A percentile compares a stretch with the other conserved stretches of the same genome.
Evolutionary conservation across 2,797 vertebrate genomes (phyloP).

Genomic region (Gouania willdenowi): DNA sequence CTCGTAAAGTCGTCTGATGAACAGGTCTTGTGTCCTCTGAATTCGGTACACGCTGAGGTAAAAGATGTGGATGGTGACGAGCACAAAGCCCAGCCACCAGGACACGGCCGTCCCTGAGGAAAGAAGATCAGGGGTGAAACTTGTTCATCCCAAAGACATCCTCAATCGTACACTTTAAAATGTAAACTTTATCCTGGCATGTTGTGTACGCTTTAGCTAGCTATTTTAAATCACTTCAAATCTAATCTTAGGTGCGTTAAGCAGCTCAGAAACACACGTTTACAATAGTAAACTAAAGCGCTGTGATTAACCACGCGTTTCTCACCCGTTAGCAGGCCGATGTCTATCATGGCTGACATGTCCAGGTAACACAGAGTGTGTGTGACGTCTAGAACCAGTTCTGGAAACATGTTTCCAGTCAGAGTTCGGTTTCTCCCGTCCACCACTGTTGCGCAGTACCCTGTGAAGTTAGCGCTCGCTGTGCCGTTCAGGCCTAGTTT

Average conservation of each 20-base stretch:
- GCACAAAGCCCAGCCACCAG: constrained; percentile 19
- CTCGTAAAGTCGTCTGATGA: constrained; percentile 14
- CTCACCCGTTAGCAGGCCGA: constrained; percentile 38
- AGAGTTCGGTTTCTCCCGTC: not conserved
- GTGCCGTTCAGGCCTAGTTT: constrained; percentile 3
- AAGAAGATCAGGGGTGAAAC: too few species aligned
- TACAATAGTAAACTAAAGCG: too few species aligned
- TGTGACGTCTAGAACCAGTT: constrained; percentile 50
- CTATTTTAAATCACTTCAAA: too few species aligned
- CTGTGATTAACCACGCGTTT: not conserved
- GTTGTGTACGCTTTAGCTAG: too few species aligned
- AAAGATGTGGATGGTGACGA: constrained; percentile 21
- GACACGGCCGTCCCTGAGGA: not conserved
- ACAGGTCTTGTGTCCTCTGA: constrained; percentile 23
- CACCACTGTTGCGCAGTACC: constrained; percentile 34
- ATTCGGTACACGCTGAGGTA: constrained; percentile 11
- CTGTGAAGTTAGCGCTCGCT: constrained; percentile 17
- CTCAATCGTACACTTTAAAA: too few species aligned
- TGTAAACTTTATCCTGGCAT: too few species aligned
- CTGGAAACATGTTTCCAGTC: not conserved
- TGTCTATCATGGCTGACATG: constrained; percentile 15
- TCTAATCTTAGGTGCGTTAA: too few species aligned
- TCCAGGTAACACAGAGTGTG: constrained; percentile 45
- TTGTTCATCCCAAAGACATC: too few species aligned
- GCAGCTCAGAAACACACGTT: too few species aligned